Evolutionary conservation across 2,888 invertebrate species (phyloP).

Genomic region (Hirtodrosophila confusa): DNA sequence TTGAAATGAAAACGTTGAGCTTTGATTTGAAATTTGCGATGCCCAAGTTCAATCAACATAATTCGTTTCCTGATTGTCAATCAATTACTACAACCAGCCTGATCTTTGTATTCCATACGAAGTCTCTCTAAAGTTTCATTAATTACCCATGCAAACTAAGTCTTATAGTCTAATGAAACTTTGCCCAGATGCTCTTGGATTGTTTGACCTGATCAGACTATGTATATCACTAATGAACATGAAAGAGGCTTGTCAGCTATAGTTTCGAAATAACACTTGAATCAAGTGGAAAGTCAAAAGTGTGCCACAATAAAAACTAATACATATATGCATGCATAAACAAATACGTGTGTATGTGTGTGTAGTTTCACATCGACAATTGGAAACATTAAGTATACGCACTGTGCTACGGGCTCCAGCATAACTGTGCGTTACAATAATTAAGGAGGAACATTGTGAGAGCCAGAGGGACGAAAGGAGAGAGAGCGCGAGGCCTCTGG

Average conservation of each 20-base stretch:
- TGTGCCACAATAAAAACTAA: no score
- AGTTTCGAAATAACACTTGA: conserved; percentile 57
- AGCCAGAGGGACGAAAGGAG: conserved; percentile 3
- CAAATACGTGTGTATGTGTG: conserved; percentile 5
- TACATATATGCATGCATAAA: conserved; percentile 15
- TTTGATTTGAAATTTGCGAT: conserved; percentile 50
- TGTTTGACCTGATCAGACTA: no score
- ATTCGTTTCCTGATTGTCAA: conserved; percentile 26
- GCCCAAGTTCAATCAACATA: conserved; percentile 55
- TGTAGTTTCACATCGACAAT: background rate
- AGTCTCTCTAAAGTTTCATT: no score
- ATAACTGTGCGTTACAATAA: conserved; percentile 17
- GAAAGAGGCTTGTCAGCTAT: background rate
- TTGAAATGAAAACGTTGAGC: conserved; percentile 24
- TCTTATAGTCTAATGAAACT: no score
- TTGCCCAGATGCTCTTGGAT: no score
- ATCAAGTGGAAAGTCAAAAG: no score
- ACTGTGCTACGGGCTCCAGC: conserved; percentile 61
- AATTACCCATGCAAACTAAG: no score
- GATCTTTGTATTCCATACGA: no score
- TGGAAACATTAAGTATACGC: conserved; percentile 56
- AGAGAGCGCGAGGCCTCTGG: conserved; percentile 2
- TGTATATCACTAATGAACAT: no score
- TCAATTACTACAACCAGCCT: background rate
- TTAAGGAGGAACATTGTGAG: background rate